Percentiles rank a stretch among this genome's conserved stretches.
phyloP scores from a whole-genome alignment of 1,140 invertebrate genomes.

The Helicorthomorpha holstii region DNA sequence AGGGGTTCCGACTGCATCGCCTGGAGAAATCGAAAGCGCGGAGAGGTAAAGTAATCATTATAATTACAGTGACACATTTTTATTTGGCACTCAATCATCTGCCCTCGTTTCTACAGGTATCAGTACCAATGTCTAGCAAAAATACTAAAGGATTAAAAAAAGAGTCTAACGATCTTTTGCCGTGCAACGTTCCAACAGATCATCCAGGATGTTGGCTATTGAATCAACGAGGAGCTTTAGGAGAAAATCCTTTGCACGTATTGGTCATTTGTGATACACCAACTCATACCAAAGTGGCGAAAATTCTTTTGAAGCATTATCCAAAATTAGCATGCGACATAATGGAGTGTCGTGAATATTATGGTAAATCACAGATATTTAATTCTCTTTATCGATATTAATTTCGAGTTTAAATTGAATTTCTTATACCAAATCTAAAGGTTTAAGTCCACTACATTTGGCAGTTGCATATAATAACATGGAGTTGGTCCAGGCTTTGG shows the following conservation, averaged over 20 bases:
- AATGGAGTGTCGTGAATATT: conserved; percentile 93
- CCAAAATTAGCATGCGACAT: conserved; percentile 81
- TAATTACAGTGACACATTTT: conserved; percentile 4
- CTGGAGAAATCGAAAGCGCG: conserved; percentile 80
- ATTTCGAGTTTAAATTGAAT: conserved; percentile 1
- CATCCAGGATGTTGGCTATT: conserved; percentile 94
- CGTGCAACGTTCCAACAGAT: conserved; percentile 54
- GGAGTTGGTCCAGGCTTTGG: conserved; percentile 79
- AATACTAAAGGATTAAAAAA: conserved; percentile 40
- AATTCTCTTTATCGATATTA: background rate
- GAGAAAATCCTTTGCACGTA: conserved; percentile 85
- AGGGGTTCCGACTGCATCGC: conserved; percentile 76
- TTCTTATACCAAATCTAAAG: conserved; percentile 24
- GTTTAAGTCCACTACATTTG: conserved; percentile 83
- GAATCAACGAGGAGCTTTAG: conserved; percentile 82
- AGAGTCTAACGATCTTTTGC: conserved; percentile 55
- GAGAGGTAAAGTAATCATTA: conserved; percentile 52
- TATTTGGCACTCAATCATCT: background rate
- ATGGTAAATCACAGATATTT: conserved; percentile 37
- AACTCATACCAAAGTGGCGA: conserved; percentile 62
- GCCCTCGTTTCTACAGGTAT: background rate
- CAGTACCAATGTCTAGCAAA: background rate
- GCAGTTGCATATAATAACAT: conserved; percentile 93
- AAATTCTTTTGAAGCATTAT: conserved; percentile 75
- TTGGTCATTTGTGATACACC: conserved; percentile 87